phyloP scores from a whole-genome alignment of 92 coral and sea anemone genomes.

The Palythoa grandis region DNA sequence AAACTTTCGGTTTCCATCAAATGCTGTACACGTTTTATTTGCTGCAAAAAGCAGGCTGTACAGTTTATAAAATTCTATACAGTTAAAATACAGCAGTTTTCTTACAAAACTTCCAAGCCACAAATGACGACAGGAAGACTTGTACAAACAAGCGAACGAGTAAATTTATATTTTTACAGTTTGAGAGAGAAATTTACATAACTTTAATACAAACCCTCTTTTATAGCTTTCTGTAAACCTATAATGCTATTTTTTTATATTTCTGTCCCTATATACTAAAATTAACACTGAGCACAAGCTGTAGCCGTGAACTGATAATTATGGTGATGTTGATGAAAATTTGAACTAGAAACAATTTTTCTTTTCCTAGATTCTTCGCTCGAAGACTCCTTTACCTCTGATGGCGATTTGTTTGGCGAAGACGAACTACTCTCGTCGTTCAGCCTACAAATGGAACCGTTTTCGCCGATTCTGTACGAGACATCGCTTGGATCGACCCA shows the following conservation, averaged over 20 bases:
- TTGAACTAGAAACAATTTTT: slow-evolving; percentile 63
- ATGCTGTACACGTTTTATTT: slow-evolving; percentile 65
- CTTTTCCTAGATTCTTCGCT: slow-evolving; percentile 64
- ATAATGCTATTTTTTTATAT: slow-evolving; percentile 37
- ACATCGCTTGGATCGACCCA: slow-evolving; percentile 99
- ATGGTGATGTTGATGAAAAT: slow-evolving; percentile 37
- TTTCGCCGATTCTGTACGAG: slow-evolving; percentile 96
- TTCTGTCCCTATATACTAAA: slow-evolving; percentile 38
- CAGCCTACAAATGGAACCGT: slow-evolving; percentile 91
- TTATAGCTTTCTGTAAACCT: slow-evolving; percentile 40
- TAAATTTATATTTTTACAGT: slow-evolving; percentile 73
- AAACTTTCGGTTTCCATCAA: slow-evolving; percentile 38
- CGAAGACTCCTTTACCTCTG: slow-evolving; percentile 64
- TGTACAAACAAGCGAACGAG: slow-evolving; percentile 63
- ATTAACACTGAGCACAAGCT: slow-evolving; percentile 79
- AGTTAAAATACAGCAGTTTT: slow-evolving; percentile 85
- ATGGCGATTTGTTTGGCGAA: slow-evolving; percentile 31
- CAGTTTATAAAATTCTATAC: slow-evolving; percentile 96
- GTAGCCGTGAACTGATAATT: slow-evolving; percentile 54
- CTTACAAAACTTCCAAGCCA: slow-evolving; percentile 74
- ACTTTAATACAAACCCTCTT: slow-evolving; percentile 56
- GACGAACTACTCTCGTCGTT: slow-evolving; percentile 62
- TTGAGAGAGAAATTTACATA: slow-evolving; percentile 64
- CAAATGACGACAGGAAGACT: slow-evolving; percentile 44
- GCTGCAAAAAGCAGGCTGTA: slow-evolving; percentile 82